Evolutionary conservation across 35 echinoderm and acorn worm species (phyloP), one percentile per base, ranked within the genome.

Genomic region (Holothuria glaberrima): DNA sequence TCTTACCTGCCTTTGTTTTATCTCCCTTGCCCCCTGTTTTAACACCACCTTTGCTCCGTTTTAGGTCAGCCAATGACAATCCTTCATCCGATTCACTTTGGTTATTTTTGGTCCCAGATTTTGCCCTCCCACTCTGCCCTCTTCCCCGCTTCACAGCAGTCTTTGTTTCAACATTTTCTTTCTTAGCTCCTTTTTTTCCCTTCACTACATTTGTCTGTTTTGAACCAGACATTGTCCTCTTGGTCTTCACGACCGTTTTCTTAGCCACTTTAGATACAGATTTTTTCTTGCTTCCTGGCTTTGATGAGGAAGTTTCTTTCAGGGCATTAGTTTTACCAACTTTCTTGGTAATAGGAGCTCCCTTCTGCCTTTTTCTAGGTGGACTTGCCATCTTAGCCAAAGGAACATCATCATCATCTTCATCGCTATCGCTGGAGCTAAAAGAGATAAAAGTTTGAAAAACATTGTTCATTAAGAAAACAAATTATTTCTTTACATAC

Each of bases 61-160:
- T 84, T 54, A 84, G 29, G 28, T 84, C 80, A 16, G 80, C 80
- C 52, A 84, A 63, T 59, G 80, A 84, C 9, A 84, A 36, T 12
- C 80, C 34, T 24, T 84, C 80, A 19, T 84, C 80, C 3, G 80
- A 58, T 31, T 84, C 80, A 52, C 80, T 84, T 17, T n/a, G 74
- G 58, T 61, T 84, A 54, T 33, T 29, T 1, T 20, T 69, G 3
- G 24, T 69, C 31, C 41, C 74, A 30, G 30, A 25, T 9, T 34
- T 78, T 38, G 30, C 33, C 33, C 85, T 28, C 44, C 35, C 13
- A 22, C 34, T 16, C 50, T 84, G 20, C 9, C 41, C 17, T 87
- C 67, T 29, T 61, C 22, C 63, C 19, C 6, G 20, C 20, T 67
- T 33, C 85, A 33, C 50, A 27, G 62, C 25, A 16, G 0, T 46